Base-by-base conservation (phyloP, 2,888 invertebrate genomes). In the Pandemis heparana region DNA sequence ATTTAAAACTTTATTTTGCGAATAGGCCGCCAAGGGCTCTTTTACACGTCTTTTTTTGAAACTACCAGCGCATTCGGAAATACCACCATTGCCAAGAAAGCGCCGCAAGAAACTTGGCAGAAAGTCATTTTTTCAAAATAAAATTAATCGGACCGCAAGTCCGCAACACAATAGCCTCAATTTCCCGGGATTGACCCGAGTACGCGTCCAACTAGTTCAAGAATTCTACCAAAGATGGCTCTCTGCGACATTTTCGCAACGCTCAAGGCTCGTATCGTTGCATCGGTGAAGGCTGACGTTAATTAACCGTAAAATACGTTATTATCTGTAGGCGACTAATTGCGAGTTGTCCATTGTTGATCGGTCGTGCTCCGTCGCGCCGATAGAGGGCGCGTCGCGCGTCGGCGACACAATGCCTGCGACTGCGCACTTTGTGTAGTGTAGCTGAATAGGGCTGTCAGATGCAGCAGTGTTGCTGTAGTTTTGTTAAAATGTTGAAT, bases 351-450 rank as follows among this genome's bases (percentile, higher is more conserved):
- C 80, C 79, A 86, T 87, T 87, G 87, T 88, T 80, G 79, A 79
- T 71, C 77, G 75, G 84, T 83, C 77, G 80, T 85, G 86, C 83
- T 80, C 82, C 83, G 83, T 83, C 85, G 85, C 83, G 81, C 83
- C 83, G 80, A 78, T 77, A 88, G 89, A 88, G 88, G 89, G 89
- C 86, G 87, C 83, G 84, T 80, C 63, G 23, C 63, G 14, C 46
- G 23, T 79, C 77, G 80, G 82, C 82, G 83, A 84, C 83, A 84
- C 83, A 82, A 82, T 81, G 78, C 78, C 77, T 75, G 74, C 80
- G 77, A 83, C 78, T 84, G 83, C 85, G 77, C 59, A 59, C 23
- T 60, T 73, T 68, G 59, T 59, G n/a, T 60, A 16, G 59, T 59
- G n/a, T 60, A 16, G 63, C 64, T 69, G 64, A 64, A 73, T 59